These are phyloP conservation scores for Sarcophaga subvicina DNA, from an alignment of 2,888 invertebrate species.

Conservation along the genomic window DNA sequence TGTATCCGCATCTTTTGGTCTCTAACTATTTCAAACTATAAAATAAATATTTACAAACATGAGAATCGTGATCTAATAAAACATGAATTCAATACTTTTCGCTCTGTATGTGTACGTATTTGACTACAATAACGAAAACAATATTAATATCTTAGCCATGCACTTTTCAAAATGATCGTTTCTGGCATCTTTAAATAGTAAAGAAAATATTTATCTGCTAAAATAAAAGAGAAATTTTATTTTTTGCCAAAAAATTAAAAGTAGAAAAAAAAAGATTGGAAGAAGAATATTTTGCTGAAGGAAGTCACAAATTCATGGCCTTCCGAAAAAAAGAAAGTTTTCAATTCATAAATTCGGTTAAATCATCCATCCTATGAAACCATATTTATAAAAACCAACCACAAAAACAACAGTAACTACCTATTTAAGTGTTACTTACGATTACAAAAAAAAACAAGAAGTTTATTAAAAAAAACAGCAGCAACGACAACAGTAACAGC, in stretches of 20 bases:
- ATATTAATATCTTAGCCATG: neutral
- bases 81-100: constrained; percentile 54
- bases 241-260: neutral
- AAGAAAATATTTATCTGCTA: neutral
- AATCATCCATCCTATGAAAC: constrained; percentile 56
- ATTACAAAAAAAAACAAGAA: constrained; percentile 15
- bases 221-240: constrained; percentile 47
- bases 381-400: constrained; percentile 39
- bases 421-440: constrained; percentile 15
- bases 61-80: constrained; percentile 80
- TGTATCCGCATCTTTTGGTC: constrained; percentile 43
- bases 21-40: constrained; percentile 37
- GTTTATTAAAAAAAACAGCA: constrained; percentile 35
- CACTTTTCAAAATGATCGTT: constrained; percentile 12
- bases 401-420: constrained; percentile 16
- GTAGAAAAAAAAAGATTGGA: constrained; percentile 28
- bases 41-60: constrained; percentile 75
- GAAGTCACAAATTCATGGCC: constrained; percentile 38
- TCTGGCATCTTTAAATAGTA: constrained; percentile 11
- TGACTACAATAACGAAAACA: constrained; percentile 39
- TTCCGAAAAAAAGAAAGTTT: constrained; percentile 50
- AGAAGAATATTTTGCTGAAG: constrained; percentile 5
- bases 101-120: constrained; percentile 38
- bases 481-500: constrained; percentile 28
- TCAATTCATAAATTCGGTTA: constrained; percentile 44